Percentiles rank a stretch among this genome's conserved stretches.
These are phyloP conservation scores for Erythrocebus patas DNA, from an alignment of 2,113 vertebrate genomes.

Conservation along the genomic window DNA sequence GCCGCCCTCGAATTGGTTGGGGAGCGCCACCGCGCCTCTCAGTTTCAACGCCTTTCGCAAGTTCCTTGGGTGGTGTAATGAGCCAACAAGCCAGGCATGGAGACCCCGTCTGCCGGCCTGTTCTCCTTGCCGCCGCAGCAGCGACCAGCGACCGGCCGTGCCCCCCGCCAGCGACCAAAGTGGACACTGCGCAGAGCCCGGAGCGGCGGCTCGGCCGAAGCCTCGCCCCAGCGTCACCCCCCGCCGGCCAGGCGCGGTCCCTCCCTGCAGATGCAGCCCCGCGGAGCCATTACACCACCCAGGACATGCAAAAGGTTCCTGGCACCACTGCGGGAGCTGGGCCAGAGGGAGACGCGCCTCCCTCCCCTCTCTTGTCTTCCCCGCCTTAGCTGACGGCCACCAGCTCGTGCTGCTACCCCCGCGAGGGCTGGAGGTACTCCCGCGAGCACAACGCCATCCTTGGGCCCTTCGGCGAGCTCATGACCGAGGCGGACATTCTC, in stretches of 20 bases:
- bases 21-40: neutral
- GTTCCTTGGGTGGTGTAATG: conserved; percentile 94
- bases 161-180: conserved; percentile 34
- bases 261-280: neutral
- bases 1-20: neutral
- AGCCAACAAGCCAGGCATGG: conserved; percentile 44
- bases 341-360: conserved; percentile 85
- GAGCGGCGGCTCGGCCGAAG: conserved; percentile 40
- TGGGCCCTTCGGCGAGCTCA: conserved; percentile 92
- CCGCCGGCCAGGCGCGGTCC: neutral
- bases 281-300: conserved; percentile 91
- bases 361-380: conserved; percentile 85
- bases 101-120: neutral
- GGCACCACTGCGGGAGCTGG: conserved; percentile 79
- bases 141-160: neutral
- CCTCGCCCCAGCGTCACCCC: neutral
- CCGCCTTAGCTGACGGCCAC: conserved; percentile 89
- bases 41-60: conserved; percentile 86
- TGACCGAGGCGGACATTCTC: conserved; percentile 92
- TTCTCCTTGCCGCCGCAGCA: neutral
- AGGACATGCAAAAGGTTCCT: conserved; percentile 88
- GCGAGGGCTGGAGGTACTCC: conserved; percentile 90
- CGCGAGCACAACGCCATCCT: conserved; percentile 87
- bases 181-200: conserved; percentile 11
- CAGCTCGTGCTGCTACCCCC: conserved; percentile 86